Evolutionary conservation across 1,140 invertebrate species (phyloP).

Genomic region (Melitaea cinxia): DNA sequence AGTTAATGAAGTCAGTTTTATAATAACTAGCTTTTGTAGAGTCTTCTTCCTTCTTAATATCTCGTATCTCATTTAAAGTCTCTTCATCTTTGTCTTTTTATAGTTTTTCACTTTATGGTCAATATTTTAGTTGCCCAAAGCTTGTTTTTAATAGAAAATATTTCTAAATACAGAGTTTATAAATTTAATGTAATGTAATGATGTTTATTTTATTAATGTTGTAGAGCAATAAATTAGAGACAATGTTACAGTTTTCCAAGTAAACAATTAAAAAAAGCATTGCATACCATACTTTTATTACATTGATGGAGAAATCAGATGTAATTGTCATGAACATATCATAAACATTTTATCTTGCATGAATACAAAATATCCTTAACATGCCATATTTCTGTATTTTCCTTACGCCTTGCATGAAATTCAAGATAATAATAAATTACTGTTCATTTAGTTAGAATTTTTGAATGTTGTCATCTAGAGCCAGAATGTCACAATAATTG

Average conservation of each 20-base stretch:
- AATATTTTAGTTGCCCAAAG: slow-evolving; percentile 24
- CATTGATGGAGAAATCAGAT: slow-evolving; percentile 38
- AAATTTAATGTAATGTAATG: background rate
- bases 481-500: slow-evolving; percentile 32
- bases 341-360: slow-evolving; percentile 29
- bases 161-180: background rate
- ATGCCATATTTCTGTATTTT: slow-evolving; percentile 28
- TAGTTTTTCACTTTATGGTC: slow-evolving; percentile 11
- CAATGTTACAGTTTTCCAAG: background rate
- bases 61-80: slow-evolving; percentile 15
- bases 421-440: slow-evolving; percentile 21
- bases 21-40: slow-evolving; percentile 20
- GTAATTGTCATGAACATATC: slow-evolving; percentile 38
- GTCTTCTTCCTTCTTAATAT: slow-evolving; percentile 8
- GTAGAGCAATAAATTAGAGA: background rate
- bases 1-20: slow-evolving; percentile 23
- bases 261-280: background rate
- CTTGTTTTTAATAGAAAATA: slow-evolving; percentile 3
- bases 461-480: slow-evolving; percentile 34
- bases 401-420: slow-evolving; percentile 33
- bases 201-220: background rate
- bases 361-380: slow-evolving; percentile 23
- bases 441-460: slow-evolving; percentile 29
- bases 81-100: slow-evolving; percentile 17
- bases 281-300: slow-evolving; percentile 9